These are phyloP conservation scores for Gymnobelideus leadbeateri DNA, from an alignment of 2,113 vertebrate species.

Conservation along the genomic window DNA sequence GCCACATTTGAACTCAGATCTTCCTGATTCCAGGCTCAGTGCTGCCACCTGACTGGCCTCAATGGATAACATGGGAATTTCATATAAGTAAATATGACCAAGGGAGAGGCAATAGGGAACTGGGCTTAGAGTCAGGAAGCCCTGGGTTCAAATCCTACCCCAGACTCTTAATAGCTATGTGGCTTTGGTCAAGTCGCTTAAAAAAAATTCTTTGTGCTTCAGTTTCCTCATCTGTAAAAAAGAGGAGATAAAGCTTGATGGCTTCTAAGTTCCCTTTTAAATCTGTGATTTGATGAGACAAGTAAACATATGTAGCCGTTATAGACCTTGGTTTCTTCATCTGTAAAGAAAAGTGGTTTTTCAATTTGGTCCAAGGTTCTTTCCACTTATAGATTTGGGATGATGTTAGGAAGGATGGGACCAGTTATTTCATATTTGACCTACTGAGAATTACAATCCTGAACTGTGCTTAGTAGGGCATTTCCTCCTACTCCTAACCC, in stretches of 20 bases:
- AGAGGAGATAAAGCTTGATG: not conserved
- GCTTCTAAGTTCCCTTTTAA: not conserved
- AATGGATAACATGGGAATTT: not conserved
- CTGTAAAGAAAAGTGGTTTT: not conserved
- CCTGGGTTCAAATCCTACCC: not conserved
- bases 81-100: not conserved
- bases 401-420: not conserved
- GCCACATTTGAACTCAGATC: not conserved
- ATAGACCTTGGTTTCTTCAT: not conserved
- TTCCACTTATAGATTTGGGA: not conserved
- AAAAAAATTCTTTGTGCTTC: not conserved
- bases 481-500: not conserved
- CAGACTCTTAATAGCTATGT: not conserved
- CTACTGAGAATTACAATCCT: not conserved
- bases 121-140: not conserved
- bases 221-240: not conserved
- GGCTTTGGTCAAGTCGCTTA: not conserved
- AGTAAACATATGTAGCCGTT: not conserved
- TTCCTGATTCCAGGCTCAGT: slow-evolving; percentile 14
- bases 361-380: not conserved
- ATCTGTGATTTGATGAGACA: not conserved
- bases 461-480: not conserved
- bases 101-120: not conserved
- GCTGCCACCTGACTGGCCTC: not conserved
- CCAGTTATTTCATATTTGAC: rapidly evolving